Evolutionary conservation across 1,140 invertebrate species (phyloP), one percentile per base, ranked within the genome.

Genomic region (Eubasilissa regina): DNA sequence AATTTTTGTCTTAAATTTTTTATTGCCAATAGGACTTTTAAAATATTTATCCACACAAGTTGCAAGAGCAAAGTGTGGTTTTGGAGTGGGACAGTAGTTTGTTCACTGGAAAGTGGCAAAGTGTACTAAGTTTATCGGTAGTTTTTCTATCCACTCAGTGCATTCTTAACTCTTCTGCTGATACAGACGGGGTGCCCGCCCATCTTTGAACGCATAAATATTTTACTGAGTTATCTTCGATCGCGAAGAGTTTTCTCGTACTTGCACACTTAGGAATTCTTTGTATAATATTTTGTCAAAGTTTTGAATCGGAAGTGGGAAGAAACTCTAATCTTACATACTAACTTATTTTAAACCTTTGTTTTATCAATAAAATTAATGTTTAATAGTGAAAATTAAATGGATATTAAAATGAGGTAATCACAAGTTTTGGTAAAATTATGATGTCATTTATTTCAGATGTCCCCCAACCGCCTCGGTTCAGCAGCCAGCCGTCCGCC

Each of bases 401-500:
- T n/a, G n/a, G 25, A 35, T 35, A 35, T 35, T 35, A 35, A 35
- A 35, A 35, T 1, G 25, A 35, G 6, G 25, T 35, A 35, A 35
- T 6, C 1, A 35, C 25, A 35, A 35, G 25, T 35, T 35, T 35
- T 35, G 25, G 25, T 35, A 35, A 3, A 35, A 35, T 35, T 35
- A 35, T 35, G 25, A 35, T 35, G 25, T 35, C 25, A 35, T 66
- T 78, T 0, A 83, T 60, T 88, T 48, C 85, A 89, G 88, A 84
- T 78, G 87, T 87, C 86, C 87, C 95, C 77, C 94, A 96, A 88
- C 94, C 95, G 53, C 96, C 96, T 43, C 89, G 95, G 77, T 97
- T 97, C 87, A 94, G 93, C 81, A 95, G 92, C 80, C 94, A 95
- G 84, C 95, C 95, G 13, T 94, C 94, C 43, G 93, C 93, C 48